phyloP scores from a whole-genome alignment of 2,113 vertebrate species.

The Anarhynchus alexandrinus region DNA sequence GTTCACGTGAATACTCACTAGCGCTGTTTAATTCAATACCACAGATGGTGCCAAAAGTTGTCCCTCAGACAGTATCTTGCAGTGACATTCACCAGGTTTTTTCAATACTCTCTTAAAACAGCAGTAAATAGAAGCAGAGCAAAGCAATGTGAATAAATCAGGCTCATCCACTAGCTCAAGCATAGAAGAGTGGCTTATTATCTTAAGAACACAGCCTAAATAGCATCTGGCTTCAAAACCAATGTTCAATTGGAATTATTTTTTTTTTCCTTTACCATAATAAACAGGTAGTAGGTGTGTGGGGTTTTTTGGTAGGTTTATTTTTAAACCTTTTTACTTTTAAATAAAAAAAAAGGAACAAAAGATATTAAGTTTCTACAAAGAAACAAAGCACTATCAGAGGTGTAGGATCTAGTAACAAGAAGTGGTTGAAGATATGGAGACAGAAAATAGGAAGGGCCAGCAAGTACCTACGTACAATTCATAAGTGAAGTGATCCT shows the following conservation, averaged over 20 bases:
- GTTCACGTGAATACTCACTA: not conserved
- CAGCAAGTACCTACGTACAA: not conserved
- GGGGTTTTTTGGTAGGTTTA: not conserved
- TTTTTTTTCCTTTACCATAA: not conserved
- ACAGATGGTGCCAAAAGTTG: not conserved
- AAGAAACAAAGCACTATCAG: not conserved
- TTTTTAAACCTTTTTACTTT: not conserved
- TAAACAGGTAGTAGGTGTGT: not conserved
- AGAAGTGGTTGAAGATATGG: not conserved
- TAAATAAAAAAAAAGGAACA: not conserved
- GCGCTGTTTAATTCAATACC: not conserved
- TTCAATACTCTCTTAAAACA: not conserved
- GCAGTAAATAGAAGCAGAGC: not conserved
- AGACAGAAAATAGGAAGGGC: not conserved
- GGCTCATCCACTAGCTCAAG: not conserved
- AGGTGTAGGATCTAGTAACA: not conserved
- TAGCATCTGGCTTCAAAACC: not conserved
- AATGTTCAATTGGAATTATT: not conserved
- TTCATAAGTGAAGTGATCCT: not conserved
- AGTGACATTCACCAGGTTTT: not conserved
- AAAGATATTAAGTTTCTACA: not conserved
- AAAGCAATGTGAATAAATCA: not conserved
- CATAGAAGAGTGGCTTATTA: not conserved
- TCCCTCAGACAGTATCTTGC: not conserved
- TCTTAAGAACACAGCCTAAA: not conserved